These are phyloP conservation scores for Scarus forsteni DNA, from an alignment of 2,797 vertebrate genomes.

Conservation along the genomic window DNA sequence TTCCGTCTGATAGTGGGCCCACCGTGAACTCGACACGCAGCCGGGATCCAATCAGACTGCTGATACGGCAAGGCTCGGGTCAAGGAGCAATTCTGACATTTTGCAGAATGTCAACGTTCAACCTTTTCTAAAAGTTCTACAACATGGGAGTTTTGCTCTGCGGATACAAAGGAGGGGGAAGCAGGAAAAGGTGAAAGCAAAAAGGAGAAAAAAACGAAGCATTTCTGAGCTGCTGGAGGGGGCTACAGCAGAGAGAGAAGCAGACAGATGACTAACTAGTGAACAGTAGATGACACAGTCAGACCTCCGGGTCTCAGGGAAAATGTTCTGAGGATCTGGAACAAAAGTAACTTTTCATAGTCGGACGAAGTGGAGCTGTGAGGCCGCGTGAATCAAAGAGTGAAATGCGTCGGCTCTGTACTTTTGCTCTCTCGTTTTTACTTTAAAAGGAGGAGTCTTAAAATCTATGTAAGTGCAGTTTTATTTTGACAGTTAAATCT, in stretches of 20 bases:
- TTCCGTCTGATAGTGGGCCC: constrained; percentile 77
- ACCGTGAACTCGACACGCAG: constrained; percentile 67
- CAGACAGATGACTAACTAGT: constrained; percentile 63
- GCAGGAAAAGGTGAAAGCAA: constrained; percentile 49
- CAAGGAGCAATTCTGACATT: constrained; percentile 79
- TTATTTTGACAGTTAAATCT: constrained; percentile 30
- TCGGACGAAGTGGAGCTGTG: constrained; percentile 60
- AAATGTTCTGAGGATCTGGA: constrained; percentile 51
- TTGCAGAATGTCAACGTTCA: constrained; percentile 75
- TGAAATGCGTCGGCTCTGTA: constrained; percentile 16
- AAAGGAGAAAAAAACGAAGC: constrained; percentile 33
- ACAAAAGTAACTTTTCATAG: constrained; percentile 66
- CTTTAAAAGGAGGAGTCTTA: constrained; percentile 9
- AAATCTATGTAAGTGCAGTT: constrained; percentile 17
- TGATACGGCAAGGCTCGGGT: constrained; percentile 57
- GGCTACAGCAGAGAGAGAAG: constrained; percentile 42
- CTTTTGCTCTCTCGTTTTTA: constrained; percentile 27
- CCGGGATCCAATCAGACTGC: constrained; percentile 76
- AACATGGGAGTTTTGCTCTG: constrained; percentile 62
- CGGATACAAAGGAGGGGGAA: constrained; percentile 39
- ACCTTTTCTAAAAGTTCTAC: constrained; percentile 77
- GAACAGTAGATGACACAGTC: constrained; percentile 59
- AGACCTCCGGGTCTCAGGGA: constrained; percentile 59
- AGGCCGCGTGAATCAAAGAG: constrained; percentile 35
- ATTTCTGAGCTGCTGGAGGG: constrained; percentile 64